Percentiles rank a stretch among this genome's conserved stretches.
phyloP scores from a whole-genome alignment of 2,888 invertebrate genomes.

The Orthosia gracilis region DNA sequence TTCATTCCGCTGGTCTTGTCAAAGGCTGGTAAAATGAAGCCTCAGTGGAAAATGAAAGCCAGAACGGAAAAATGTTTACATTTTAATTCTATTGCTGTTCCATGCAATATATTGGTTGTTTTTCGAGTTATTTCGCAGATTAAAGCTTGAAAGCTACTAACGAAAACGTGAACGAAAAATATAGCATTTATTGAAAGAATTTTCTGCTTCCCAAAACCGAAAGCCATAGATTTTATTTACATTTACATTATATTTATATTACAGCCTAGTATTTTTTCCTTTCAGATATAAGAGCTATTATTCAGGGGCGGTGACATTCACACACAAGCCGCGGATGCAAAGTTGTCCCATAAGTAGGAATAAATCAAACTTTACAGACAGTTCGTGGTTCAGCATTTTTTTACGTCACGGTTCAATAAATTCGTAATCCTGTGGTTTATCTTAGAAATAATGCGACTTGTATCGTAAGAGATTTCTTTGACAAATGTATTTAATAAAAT shows the following conservation, averaged over 20 bases:
- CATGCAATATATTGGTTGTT: constrained; percentile 16
- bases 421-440: constrained; percentile 29
- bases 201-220: not conserved
- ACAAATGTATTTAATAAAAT: not conserved
- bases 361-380: constrained; percentile 58
- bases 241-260: no score
- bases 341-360: constrained; percentile 53
- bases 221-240: not conserved
- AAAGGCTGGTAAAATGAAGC: constrained; percentile 47
- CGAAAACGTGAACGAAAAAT: no score
- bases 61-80: constrained; percentile 5
- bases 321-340: constrained; percentile 39
- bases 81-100: constrained; percentile 15
- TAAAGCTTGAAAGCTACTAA: not conserved
- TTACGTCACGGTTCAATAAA: constrained; percentile 38
- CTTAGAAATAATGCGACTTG: constrained; percentile 13
- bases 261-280: constrained; percentile 30
- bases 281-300: constrained; percentile 21
- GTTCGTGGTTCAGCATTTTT: constrained; percentile 43
- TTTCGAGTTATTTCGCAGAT: not conserved
- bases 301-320: constrained; percentile 19
- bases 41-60: constrained; percentile 13
- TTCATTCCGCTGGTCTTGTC: constrained; percentile 57
- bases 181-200: no score
- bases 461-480: constrained; percentile 6